Percentiles rank a stretch among this genome's conserved stretches.
Evolutionary conservation across 1,140 invertebrate genomes (phyloP).

Genomic region (Drosophila ogumai): DNA sequence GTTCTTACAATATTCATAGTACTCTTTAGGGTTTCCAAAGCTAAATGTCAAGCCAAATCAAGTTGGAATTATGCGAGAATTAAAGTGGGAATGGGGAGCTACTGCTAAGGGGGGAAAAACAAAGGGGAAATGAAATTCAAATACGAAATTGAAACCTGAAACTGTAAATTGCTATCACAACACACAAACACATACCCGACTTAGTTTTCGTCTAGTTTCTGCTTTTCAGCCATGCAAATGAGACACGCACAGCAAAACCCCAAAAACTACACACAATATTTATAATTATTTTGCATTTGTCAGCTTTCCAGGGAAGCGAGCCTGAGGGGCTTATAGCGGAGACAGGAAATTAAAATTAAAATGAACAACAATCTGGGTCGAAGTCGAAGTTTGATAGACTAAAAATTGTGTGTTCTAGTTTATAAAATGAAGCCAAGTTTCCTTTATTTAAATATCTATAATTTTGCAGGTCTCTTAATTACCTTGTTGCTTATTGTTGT

Average conservation of each 20-base stretch:
- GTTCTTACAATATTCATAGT: neutral
- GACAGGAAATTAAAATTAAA: constrained; percentile 69
- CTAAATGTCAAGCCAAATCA: constrained; percentile 5
- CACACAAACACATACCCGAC: constrained; percentile 2
- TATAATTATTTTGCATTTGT: constrained; percentile 67
- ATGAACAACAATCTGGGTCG: constrained; percentile 16
- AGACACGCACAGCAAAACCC: constrained; percentile 25
- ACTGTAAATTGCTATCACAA: constrained; percentile 40
- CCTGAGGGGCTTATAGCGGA: neutral
- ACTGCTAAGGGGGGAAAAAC: neutral
- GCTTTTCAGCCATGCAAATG: constrained; percentile 27
- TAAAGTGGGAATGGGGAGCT: neutral
- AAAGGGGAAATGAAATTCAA: constrained; percentile 15
- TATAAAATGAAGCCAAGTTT: neutral
- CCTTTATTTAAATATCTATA: neutral
- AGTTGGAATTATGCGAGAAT: neutral
- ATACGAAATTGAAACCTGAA: constrained; percentile 31
- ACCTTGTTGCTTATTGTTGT: neutral
- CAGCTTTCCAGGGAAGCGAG: neutral
- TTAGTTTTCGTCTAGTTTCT: constrained; percentile 9
- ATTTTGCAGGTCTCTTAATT: neutral
- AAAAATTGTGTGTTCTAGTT: neutral
- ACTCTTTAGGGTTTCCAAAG: neutral
- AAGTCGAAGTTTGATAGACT: constrained; percentile 1
- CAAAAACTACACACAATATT: constrained; percentile 22